Conservation (phyloP, 2,797 vertebrate genomes). For the Liparis tanakae region DNA sequence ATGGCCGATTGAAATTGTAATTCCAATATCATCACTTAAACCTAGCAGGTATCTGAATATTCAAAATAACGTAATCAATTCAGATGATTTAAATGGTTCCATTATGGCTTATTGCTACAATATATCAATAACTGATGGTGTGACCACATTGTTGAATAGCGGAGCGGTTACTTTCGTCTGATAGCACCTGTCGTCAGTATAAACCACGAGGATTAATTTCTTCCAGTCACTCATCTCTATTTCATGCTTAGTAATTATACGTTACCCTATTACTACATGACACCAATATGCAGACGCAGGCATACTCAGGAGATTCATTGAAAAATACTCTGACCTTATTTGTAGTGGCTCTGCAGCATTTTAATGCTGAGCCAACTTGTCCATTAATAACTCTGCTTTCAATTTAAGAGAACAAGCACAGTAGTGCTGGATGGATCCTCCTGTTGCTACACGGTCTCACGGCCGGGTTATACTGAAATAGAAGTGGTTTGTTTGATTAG, state of each 20-base stretch:
- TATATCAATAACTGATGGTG: not conserved
- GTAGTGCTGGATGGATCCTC: not conserved
- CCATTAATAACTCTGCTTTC: conserved; percentile 59
- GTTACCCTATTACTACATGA: conserved; percentile 32
- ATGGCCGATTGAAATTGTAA: not conserved
- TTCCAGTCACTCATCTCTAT: not conserved
- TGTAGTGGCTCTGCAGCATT: conserved; percentile 43
- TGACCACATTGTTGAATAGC: not conserved
- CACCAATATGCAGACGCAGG: conserved; percentile 25
- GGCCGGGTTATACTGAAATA: not conserved
- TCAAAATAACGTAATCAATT: not conserved
- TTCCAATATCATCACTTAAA: not conserved
- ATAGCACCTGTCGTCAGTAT: not conserved
- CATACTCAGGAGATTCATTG: conserved; percentile 44
- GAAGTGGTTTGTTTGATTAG: not conserved
- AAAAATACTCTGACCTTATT: conserved; percentile 62
- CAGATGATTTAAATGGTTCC: not conserved
- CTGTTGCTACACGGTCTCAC: not conserved
- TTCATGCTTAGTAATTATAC: conserved; percentile 13
- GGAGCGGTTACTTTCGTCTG: conserved; percentile 5
- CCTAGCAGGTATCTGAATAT: not conserved
- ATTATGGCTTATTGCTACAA: not conserved
- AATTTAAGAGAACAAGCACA: conserved; percentile 35
- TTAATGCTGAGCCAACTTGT: conserved; percentile 53
- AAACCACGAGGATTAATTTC: conserved; percentile 11